phyloP scores from a whole-genome alignment of 2,113 vertebrate genomes.

The Megaptera novaeangliae region DNA sequence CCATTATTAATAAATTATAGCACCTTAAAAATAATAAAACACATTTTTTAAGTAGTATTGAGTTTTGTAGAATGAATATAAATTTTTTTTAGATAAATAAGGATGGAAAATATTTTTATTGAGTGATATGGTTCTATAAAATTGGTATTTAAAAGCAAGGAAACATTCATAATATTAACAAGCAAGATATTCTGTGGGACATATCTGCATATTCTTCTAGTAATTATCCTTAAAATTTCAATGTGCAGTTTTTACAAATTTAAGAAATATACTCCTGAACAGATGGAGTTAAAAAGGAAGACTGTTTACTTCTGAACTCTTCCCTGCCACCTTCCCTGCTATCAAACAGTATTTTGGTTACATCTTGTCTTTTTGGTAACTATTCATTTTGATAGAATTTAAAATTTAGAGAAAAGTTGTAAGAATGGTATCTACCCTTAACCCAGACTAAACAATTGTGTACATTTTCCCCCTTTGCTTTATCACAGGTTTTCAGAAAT shows the following conservation, averaged over 20 bases:
- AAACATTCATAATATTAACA: not conserved
- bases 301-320: not conserved
- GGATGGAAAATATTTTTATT: not conserved
- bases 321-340: not conserved
- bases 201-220: not conserved
- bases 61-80: not conserved
- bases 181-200: not conserved
- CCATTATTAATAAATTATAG: not conserved
- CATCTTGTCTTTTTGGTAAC: not conserved
- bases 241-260: not conserved
- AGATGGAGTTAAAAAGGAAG: not conserved
- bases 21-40: not conserved
- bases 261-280: not conserved
- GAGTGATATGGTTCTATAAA: not conserved
- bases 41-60: not conserved
- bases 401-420: not conserved
- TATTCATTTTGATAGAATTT: not conserved
- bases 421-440: not conserved
- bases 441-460: not conserved
- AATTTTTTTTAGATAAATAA: conserved; percentile 22
- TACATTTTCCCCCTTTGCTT: not conserved
- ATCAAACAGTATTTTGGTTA: not conserved
- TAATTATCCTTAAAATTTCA: not conserved
- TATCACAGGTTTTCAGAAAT: not conserved
- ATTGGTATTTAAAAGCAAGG: not conserved